Conservation (phyloP, 2,888 invertebrate genomes). For the Aleiodes alternator region DNA sequence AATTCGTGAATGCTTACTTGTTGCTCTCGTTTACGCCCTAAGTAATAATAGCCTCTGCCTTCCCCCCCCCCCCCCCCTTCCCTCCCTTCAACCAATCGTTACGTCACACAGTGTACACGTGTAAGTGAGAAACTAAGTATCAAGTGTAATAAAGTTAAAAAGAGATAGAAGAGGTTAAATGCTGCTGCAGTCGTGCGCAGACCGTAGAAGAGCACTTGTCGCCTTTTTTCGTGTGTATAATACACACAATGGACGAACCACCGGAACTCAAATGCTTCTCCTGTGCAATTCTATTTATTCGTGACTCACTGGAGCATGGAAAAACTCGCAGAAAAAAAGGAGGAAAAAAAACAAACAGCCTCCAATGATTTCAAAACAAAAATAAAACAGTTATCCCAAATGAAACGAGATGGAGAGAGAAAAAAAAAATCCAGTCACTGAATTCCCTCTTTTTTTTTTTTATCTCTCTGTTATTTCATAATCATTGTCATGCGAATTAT, state of each 20-base stretch:
- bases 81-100: conserved; percentile 34
- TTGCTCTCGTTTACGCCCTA: conserved; percentile 56
- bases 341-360: background rate
- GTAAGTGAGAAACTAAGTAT: background rate
- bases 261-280: conserved; percentile 47
- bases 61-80: no score
- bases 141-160: conserved; percentile 4
- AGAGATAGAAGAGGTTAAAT: conserved; percentile 26
- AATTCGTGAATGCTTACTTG: conserved; percentile 51
- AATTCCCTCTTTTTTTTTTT: no score
- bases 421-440: background rate
- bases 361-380: background rate
- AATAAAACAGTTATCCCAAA: background rate
- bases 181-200: conserved; percentile 30
- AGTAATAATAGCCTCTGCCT: conserved; percentile 56
- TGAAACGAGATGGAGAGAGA: background rate
- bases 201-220: conserved; percentile 39
- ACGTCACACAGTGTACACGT: conserved; percentile 46
- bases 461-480: background rate
- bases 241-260: conserved; percentile 1
- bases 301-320: conserved; percentile 1
- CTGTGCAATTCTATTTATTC: conserved; percentile 38
- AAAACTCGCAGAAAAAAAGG: background rate
- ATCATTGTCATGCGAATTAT: conserved; percentile 39
- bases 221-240: conserved; percentile 20